These are phyloP conservation scores for Rhabdomys dilectus DNA, from an alignment of 2,113 vertebrate genomes.

Conservation along the genomic window DNA sequence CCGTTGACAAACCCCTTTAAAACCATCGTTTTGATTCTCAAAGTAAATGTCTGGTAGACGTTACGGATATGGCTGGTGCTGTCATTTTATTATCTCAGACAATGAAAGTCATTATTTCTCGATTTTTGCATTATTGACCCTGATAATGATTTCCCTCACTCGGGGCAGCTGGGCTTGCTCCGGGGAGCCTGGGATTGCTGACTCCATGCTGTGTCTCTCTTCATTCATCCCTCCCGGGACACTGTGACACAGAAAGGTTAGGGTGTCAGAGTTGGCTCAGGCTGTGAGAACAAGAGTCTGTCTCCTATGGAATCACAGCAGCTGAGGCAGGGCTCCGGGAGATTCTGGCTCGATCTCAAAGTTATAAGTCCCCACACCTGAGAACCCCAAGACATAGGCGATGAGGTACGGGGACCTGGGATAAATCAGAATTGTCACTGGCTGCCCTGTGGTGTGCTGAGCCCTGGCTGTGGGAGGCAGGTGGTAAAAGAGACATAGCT, in stretches of 20 bases:
- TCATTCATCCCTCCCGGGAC: background rate
- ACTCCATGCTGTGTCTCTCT: background rate
- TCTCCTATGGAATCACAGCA: background rate
- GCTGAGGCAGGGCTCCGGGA: background rate
- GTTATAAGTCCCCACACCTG: background rate
- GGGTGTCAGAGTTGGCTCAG: background rate
- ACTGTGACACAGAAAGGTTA: background rate
- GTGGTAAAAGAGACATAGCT: background rate
- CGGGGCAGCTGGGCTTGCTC: background rate
- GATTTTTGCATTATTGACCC: constrained; percentile 49
- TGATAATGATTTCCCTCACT: background rate
- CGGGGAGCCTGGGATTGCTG: background rate
- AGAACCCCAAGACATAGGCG: background rate
- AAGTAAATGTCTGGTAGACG: constrained; percentile 38
- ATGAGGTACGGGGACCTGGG: background rate
- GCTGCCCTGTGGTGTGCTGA: background rate
- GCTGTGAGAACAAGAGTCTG: background rate
- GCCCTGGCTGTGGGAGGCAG: background rate
- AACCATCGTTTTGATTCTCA: constrained; percentile 42
- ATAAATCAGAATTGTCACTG: background rate
- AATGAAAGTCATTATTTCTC: constrained; percentile 15
- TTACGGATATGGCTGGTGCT: background rate
- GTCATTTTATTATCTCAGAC: constrained; percentile 10
- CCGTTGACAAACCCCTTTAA: background rate
- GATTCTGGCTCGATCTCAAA: background rate